A percentile compares a stretch with the other conserved stretches of the same genome.
These are phyloP conservation scores for Ceratina japonica DNA, from an alignment of 1,140 invertebrate genomes.

Conservation along the genomic window DNA sequence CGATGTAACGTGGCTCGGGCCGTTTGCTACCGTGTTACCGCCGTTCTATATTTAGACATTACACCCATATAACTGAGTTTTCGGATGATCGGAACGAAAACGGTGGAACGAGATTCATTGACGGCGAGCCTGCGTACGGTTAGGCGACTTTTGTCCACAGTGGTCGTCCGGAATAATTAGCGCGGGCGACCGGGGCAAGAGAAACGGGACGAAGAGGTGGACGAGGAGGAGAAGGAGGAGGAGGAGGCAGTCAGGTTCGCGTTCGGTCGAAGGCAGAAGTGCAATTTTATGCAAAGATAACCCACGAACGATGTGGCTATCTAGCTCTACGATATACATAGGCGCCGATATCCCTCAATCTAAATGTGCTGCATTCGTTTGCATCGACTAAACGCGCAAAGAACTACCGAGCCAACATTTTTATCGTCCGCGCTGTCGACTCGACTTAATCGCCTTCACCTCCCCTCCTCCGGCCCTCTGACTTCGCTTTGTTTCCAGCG, in stretches of 20 bases:
- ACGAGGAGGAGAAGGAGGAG: background rate
- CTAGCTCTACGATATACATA: constrained; percentile 36
- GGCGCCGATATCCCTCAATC: constrained; percentile 50
- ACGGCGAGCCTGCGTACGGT: no score
- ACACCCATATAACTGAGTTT: constrained; percentile 29
- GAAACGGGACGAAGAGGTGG: no score
- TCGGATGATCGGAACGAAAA: background rate
- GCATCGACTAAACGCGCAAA: constrained; percentile 48
- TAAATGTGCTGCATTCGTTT: constrained; percentile 63
- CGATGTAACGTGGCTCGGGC: constrained; percentile 63
- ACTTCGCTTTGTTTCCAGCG: constrained; percentile 21
- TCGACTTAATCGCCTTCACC: constrained; percentile 32
- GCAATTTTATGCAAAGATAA: constrained; percentile 54
- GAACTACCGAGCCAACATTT: constrained; percentile 51
- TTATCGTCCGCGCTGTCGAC: constrained; percentile 49
- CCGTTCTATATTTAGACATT: constrained; percentile 58
- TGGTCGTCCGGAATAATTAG: constrained; percentile 10
- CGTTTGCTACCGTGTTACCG: constrained; percentile 72
- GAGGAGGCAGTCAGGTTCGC: no score
- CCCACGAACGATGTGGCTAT: constrained; percentile 28
- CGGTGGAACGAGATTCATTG: background rate
- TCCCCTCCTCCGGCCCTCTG: no score
- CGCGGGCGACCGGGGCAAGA: background rate
- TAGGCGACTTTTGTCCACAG: no score
- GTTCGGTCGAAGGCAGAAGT: background rate